Percentiles rank a stretch among this genome's conserved stretches.
Conservation (phyloP, 2,113 vertebrate species). For the Cyrtonyx montezumae region DNA sequence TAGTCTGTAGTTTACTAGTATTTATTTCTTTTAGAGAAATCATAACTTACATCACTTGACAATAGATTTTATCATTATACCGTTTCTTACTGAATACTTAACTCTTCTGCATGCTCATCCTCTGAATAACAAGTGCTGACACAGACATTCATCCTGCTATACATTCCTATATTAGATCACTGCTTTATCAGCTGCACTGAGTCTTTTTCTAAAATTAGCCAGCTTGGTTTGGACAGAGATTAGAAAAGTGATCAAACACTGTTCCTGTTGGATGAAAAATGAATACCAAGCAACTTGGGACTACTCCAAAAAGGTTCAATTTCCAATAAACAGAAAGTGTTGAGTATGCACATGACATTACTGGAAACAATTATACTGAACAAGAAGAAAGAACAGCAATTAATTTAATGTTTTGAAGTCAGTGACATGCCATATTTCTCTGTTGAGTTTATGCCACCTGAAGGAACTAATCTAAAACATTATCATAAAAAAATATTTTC, state of each 20-base stretch:
- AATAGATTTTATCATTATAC: neutral
- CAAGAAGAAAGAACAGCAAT: constrained; percentile 8
- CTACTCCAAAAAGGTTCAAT: neutral
- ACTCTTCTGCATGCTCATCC: neutral
- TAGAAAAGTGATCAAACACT: neutral
- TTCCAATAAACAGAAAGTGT: constrained; percentile 3
- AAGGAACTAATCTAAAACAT: neutral
- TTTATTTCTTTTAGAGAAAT: constrained; percentile 6
- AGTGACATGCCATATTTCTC: constrained; percentile 4
- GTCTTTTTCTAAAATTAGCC: constrained; percentile 1
- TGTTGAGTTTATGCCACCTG: neutral
- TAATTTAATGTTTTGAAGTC: constrained; percentile 16
- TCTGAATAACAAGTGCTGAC: neutral
- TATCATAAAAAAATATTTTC: neutral
- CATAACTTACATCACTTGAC: neutral
- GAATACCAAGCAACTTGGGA: neutral
- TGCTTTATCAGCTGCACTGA: neutral
- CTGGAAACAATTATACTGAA: constrained; percentile 12
- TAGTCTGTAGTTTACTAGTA: neutral
- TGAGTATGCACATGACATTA: neutral
- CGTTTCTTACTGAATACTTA: neutral
- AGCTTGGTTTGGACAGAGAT: constrained; percentile 21
- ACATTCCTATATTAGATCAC: neutral
- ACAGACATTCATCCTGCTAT: neutral
- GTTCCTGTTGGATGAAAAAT: neutral